Conservation (phyloP, 1,140 invertebrate species). For the Tetragnatha versicolor region DNA sequence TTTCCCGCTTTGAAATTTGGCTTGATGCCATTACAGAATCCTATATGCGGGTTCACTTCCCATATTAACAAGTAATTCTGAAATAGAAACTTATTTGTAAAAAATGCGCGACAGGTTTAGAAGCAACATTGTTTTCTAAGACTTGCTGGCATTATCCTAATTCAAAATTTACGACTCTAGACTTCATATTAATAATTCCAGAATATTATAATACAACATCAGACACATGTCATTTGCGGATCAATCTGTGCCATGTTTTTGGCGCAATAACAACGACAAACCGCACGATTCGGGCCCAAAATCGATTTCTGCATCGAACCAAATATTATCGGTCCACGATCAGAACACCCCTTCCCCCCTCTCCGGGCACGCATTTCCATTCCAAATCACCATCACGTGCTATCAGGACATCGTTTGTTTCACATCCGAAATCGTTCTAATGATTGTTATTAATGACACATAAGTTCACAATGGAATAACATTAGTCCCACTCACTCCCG, state of each 20-base stretch:
- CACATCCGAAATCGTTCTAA: slow-evolving; percentile 18
- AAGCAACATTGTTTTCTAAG: too few relatives aligned
- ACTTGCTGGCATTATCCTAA: too few relatives aligned
- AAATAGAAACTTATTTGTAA: slow-evolving; percentile 9
- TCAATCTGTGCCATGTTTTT: too few relatives aligned
- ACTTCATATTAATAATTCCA: too few relatives aligned
- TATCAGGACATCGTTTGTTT: slow-evolving; percentile 18
- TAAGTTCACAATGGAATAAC: slow-evolving; percentile 19
- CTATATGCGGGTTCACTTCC: neutral
- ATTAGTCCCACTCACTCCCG: slow-evolving; percentile 3
- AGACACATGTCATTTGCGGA: too few relatives aligned
- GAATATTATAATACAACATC: too few relatives aligned
- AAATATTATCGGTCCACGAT: neutral
- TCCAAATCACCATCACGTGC: slow-evolving; percentile 34
- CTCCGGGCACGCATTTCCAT: slow-evolving; percentile 16
- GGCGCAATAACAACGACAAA: too few relatives aligned
- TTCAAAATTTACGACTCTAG: too few relatives aligned
- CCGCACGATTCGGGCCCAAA: too few relatives aligned
- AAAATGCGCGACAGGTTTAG: slow-evolving; percentile 17
- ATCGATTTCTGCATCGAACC: slow-evolving; percentile 10
- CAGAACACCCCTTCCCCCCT: neutral
- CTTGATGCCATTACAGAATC: neutral
- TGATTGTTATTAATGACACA: slow-evolving; percentile 41
- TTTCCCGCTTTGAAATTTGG: too few relatives aligned
- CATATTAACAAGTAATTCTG: too few relatives aligned